A percentile compares a stretch with the other conserved stretches of the same genome.
phyloP scores from a whole-genome alignment of 2,888 invertebrate species.

The Stenolophus ochropezus region DNA sequence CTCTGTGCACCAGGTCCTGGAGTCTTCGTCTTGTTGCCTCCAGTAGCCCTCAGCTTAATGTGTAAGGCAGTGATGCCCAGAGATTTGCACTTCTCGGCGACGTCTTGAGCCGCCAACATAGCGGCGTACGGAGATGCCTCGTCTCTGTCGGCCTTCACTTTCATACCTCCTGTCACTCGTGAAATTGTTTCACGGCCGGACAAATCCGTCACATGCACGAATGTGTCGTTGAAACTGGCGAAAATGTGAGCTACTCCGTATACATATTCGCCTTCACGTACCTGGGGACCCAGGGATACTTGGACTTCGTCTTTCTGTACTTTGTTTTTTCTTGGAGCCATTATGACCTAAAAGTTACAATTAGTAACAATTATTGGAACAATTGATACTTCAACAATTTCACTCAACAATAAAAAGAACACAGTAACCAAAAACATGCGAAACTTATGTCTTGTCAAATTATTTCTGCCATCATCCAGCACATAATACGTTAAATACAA shows the following conservation, averaged over 20 bases:
- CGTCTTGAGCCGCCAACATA: slow-evolving; percentile 99
- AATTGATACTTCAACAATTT: not conserved
- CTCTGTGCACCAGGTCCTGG: slow-evolving; percentile 99
- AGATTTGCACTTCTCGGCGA: slow-evolving; percentile 98
- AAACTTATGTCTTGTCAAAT: slow-evolving; percentile 38
- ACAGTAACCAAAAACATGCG: slow-evolving; percentile 36
- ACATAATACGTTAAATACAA: not conserved
- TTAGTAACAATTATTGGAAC: not conserved
- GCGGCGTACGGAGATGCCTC: slow-evolving; percentile 99
- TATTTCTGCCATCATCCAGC: slow-evolving; percentile 32
- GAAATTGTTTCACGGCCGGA: slow-evolving; percentile 97
- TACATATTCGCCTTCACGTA: slow-evolving; percentile 97
- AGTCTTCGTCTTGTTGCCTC: slow-evolving; percentile 98
- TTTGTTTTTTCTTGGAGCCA: slow-evolving; percentile 99
- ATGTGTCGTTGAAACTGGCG: slow-evolving; percentile 99
- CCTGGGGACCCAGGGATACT: slow-evolving; percentile 96
- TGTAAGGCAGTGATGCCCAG: slow-evolving; percentile 98
- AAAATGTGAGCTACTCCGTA: slow-evolving; percentile 99
- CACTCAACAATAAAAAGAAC: not conserved
- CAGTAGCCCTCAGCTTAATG: slow-evolving; percentile 98
- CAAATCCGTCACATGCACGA: slow-evolving; percentile 99
- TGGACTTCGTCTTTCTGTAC: slow-evolving; percentile 97
- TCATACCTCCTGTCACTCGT: slow-evolving; percentile 98
- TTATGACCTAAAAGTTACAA: slow-evolving; percentile 71
- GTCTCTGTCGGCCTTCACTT: slow-evolving; percentile 99